Evolutionary conservation across 2,113 vertebrate species (phyloP), one percentile per base, ranked within the genome.

Genomic region (Gadus chalcogrammus): DNA sequence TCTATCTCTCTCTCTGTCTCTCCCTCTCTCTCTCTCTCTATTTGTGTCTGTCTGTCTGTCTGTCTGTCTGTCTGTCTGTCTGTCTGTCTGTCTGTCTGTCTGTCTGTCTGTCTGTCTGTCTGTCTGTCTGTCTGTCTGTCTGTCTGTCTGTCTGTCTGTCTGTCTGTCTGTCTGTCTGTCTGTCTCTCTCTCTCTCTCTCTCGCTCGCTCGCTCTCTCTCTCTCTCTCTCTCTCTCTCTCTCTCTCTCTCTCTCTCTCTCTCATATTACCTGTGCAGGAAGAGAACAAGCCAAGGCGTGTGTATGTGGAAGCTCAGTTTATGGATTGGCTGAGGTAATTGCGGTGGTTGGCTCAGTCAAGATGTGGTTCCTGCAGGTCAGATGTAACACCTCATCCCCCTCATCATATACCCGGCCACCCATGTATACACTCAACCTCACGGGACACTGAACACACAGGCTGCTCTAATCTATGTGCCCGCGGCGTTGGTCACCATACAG

Each of bases 361-460:
- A 71, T 67, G 60, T 58, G 18, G 71, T 69, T 68, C 59, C 73
- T 66, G 7, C 60, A 73, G 69, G 79, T 81, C 76, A 79, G 28
- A 56, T 58, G 20, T 53, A 60, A 66, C 8, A 12, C 31, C 31
- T 35, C 31, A 35, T 35, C 31, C 31, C 31, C 31, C 31, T 35
- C 3, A 12, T 5, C 16, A 18, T 18, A 65, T 28, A 61, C 76
- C 68, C 55, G 62, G 24, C 60, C 60, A 48, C 48, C 64, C 27
- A 27, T 27, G 38, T 5, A 65, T 35, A 18, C 62, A 35, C 35
- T 18, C 31, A 24, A n/a, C 20, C 27, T 16, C 15, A 17, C 24
- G 15, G 27, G 35, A 6, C 15, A 15, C 15, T 28, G 16, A 15
- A n/a, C 28, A 35, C 27, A 35, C 16, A 2, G 20, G 16, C 59